Evolutionary conservation across 1,140 invertebrate species (phyloP).

Genomic region (Paralvinella palmiformis): DNA sequence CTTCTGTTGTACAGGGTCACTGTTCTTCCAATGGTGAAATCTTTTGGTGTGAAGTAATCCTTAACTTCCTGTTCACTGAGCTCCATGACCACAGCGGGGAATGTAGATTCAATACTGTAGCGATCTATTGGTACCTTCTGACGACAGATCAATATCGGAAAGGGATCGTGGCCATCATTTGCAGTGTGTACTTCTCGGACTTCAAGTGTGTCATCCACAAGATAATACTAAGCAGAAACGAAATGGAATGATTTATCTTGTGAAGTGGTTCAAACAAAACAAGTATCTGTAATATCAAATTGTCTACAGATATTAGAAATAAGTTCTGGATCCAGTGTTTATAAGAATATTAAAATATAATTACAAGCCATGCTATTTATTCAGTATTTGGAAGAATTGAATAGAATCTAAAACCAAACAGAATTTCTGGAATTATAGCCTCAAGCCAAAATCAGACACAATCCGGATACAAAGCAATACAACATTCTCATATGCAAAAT

Average conservation of each 20-base stretch:
- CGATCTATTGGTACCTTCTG: slow-evolving; percentile 71
- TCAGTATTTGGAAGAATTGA: too few relatives aligned
- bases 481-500: too few relatives aligned
- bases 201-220: slow-evolving; percentile 72
- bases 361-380: too few relatives aligned
- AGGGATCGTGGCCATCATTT: slow-evolving; percentile 68
- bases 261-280: too few relatives aligned
- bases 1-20: slow-evolving; percentile 69
- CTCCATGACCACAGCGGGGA: slow-evolving; percentile 50
- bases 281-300: too few relatives aligned
- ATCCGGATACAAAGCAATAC: too few relatives aligned
- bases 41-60: slow-evolving; percentile 64
- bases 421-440: too few relatives aligned
- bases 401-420: too few relatives aligned
- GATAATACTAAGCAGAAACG: slow-evolving; percentile 61
- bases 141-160: slow-evolving; percentile 64
- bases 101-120: slow-evolving; percentile 58
- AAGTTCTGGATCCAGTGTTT: too few relatives aligned
- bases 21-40: slow-evolving; percentile 66
- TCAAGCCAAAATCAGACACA: too few relatives aligned
- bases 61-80: slow-evolving; percentile 47
- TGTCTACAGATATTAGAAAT: too few relatives aligned
- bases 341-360: too few relatives aligned
- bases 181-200: slow-evolving; percentile 64
- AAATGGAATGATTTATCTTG: slow-evolving; percentile 56